These are phyloP conservation scores for Candoia aspera DNA, from an alignment of 2,113 vertebrate species.

Conservation along the genomic window DNA sequence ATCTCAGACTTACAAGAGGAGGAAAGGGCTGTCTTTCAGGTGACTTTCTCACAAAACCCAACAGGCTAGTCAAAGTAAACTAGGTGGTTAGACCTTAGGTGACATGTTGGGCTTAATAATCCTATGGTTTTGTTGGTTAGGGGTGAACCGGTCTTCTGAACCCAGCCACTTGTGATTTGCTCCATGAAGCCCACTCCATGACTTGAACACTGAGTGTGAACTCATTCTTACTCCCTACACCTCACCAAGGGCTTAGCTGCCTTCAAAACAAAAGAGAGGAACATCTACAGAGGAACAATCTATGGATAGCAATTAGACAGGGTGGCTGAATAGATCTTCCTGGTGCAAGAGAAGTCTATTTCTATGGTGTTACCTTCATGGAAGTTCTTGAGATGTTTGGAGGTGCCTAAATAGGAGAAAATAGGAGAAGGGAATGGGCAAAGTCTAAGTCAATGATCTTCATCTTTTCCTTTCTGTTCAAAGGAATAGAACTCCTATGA, in stretches of 20 bases:
- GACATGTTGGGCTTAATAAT: neutral
- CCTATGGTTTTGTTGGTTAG: neutral
- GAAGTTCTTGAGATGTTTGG: neutral
- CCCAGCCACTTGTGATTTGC: neutral
- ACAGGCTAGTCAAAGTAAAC: no score
- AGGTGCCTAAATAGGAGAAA: neutral
- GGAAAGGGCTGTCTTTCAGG: constrained; percentile 58
- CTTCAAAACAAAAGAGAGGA: neutral
- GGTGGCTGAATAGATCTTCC: neutral
- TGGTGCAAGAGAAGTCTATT: neutral
- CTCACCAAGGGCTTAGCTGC: neutral
- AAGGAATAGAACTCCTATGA: neutral
- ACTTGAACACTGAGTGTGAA: neutral
- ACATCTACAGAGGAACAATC: neutral
- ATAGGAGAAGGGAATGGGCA: neutral
- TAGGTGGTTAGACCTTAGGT: no score
- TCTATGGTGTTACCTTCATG: neutral
- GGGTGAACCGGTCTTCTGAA: no score
- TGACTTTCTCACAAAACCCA: no score
- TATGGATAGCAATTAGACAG: neutral
- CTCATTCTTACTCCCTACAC: neutral
- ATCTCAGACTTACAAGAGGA: constrained; percentile 59
- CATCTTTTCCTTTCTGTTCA: neutral
- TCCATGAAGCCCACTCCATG: neutral
- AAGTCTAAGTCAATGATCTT: neutral